phyloP scores from a whole-genome alignment of 2,888 invertebrate genomes.

The Eupithecia subumbrata region DNA sequence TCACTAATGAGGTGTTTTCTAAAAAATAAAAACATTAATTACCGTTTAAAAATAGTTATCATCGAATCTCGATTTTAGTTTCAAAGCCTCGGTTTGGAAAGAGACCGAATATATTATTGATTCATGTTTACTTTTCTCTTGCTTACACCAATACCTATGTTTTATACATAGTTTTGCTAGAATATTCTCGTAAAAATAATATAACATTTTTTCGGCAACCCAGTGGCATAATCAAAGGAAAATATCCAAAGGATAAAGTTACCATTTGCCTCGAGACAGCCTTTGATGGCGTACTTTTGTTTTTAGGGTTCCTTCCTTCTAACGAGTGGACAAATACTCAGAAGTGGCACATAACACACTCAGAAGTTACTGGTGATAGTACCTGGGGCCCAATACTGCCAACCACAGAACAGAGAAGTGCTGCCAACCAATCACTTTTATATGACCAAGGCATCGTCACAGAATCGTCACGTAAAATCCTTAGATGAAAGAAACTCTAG shows the following conservation, averaged over 20 bases:
- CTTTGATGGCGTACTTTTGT: constrained; percentile 46
- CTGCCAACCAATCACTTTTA: too few relatives aligned
- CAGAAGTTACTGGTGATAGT: neutral
- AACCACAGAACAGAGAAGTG: too few relatives aligned
- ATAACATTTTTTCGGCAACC: constrained; percentile 33
- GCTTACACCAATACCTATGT: constrained; percentile 17
- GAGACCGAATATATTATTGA: neutral
- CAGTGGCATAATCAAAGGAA: constrained; percentile 55
- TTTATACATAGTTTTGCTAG: constrained; percentile 31
- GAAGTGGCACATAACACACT: neutral
- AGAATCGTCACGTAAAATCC: too few relatives aligned
- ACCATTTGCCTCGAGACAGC: constrained; percentile 43
- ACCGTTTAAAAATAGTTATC: neutral
- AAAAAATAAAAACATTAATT: neutral
- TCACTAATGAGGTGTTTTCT: neutral
- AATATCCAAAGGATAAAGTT: constrained; percentile 53
- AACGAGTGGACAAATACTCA: neutral
- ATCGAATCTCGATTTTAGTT: neutral
- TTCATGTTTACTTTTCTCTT: neutral
- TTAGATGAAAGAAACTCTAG: too few relatives aligned
- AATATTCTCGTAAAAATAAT: constrained; percentile 40
- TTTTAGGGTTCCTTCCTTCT: constrained; percentile 26
- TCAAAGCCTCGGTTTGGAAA: neutral
- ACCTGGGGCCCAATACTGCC: neutral
- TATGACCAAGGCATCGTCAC: too few relatives aligned